Base-by-base conservation (phyloP, 37 sponge, comb jelly and placozoan genomes). In the Beroe ovata region DNA sequence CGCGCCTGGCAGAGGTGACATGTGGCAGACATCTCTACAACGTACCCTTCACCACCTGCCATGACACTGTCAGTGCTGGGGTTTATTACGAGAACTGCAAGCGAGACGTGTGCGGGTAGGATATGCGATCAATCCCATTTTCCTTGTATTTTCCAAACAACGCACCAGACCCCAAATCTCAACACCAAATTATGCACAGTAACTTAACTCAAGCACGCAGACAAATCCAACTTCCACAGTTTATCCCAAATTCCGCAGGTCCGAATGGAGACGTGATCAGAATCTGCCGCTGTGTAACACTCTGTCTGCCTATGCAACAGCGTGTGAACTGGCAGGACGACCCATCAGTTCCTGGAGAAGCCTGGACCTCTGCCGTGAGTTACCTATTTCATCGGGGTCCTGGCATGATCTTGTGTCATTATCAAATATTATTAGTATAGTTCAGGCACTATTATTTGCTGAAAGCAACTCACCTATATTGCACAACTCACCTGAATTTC, bases 241-340 rank as follows among this genome's bases (percentile, higher is more conserved):
- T n/a, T n/a, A n/a, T n/a, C n/a, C 11, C 18, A 58, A 19, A 58
- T 58, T 8, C 25, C 21, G 64, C 38, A 42, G 84, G 1, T 42
- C 54, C 11, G 84, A 77, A 25, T 77, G 84, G 84, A 77, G 84
- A 29, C 16, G 84, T 1, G 42, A 39, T n/a, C 84, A 77, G 84
- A 77, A 77, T 25, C 84, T 77, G 26, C 84, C 84, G 4, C 84
- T 77, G 23, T 77, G 84, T 77, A 77, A 77, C 84, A 23, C 84
- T 25, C 84, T 77, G 36, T 39, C 54, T 40, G 84, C 84, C 22
- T 77, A 77, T 29, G 84, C 84, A 21, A 77, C 84, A 41, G 54
- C 84, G 0, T 77, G 84, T 77, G 84, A 77, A 19, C 41, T 77
- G 18, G 25, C 1, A n/a, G 84, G 84, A 25, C 23, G 42, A 0